Percentiles rank a stretch among this genome's conserved stretches.
These are phyloP conservation scores for Cynopterus sphinx DNA, from an alignment of 2,797 vertebrate genomes.

Conservation along the genomic window DNA sequence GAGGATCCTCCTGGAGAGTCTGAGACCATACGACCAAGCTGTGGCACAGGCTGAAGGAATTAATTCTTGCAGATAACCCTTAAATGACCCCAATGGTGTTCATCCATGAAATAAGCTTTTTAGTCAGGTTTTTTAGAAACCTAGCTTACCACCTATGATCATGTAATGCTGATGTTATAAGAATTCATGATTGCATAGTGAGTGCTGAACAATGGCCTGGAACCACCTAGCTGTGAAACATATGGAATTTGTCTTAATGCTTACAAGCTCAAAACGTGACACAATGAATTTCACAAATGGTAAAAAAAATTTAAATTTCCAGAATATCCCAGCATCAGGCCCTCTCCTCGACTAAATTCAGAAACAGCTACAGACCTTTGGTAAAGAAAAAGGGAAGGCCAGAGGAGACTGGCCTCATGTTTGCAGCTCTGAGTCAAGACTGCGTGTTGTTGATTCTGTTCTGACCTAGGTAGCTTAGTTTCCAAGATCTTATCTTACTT, in stretches of 20 bases:
- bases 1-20: neutral
- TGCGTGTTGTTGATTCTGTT: neutral
- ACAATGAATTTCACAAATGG: neutral
- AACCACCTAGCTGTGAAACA: slow-evolving; percentile 42
- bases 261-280: neutral
- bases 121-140: neutral
- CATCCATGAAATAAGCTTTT: slow-evolving; percentile 10
- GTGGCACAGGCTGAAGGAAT: neutral
- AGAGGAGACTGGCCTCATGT: neutral
- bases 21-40: neutral
- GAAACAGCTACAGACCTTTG: neutral
- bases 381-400: neutral
- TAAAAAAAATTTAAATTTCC: neutral
- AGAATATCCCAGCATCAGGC: neutral
- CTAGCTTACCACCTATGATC: neutral
- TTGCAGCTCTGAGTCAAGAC: neutral
- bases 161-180: neutral
- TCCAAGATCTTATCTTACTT: neutral
- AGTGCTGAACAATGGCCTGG: slow-evolving; percentile 34
- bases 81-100: neutral
- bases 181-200: neutral
- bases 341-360: neutral
- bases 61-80: neutral
- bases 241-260: neutral
- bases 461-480: neutral